Conservation (phyloP, 2,888 invertebrate genomes). For the Pachymerium ferrugineum region DNA sequence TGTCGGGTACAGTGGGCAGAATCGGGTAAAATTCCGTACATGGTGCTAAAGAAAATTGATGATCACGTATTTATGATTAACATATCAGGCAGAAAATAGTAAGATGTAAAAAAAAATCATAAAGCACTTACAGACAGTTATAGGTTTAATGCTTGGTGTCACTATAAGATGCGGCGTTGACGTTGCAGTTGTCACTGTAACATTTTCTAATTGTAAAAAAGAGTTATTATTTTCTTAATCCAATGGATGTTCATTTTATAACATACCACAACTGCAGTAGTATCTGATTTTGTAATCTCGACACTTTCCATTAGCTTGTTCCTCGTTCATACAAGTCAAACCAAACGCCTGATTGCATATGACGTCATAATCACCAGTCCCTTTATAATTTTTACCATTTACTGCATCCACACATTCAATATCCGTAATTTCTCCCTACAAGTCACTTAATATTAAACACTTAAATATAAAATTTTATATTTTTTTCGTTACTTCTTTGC, state of each 20-base stretch:
- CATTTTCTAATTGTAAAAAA: no score
- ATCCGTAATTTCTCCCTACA: constrained; percentile 40
- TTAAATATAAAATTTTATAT: neutral
- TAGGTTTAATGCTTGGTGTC: constrained; percentile 36
- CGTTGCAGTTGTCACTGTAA: constrained; percentile 48
- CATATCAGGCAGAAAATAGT: neutral
- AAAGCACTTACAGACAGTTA: constrained; percentile 35
- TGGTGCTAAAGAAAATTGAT: constrained; percentile 35
- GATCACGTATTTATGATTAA: no score
- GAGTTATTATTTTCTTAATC: no score
- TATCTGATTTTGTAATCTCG: constrained; percentile 43
- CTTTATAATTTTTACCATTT: constrained; percentile 36
- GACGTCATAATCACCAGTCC: constrained; percentile 38
- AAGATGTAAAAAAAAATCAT: constrained; percentile 28
- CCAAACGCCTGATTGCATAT: constrained; percentile 40
- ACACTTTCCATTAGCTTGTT: constrained; percentile 40
- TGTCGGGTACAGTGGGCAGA: constrained; percentile 48
- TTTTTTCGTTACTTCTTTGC: constrained; percentile 39
- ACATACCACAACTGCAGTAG: constrained; percentile 42
- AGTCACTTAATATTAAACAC: neutral
- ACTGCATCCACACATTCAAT: constrained; percentile 41
- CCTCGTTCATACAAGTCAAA: constrained; percentile 39
- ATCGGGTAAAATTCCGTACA: constrained; percentile 36
- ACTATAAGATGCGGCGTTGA: constrained; percentile 44
- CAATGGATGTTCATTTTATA: neutral